Evolutionary conservation across 2,888 invertebrate species (phyloP).

Genomic region (Cryptocephalus primarius): DNA sequence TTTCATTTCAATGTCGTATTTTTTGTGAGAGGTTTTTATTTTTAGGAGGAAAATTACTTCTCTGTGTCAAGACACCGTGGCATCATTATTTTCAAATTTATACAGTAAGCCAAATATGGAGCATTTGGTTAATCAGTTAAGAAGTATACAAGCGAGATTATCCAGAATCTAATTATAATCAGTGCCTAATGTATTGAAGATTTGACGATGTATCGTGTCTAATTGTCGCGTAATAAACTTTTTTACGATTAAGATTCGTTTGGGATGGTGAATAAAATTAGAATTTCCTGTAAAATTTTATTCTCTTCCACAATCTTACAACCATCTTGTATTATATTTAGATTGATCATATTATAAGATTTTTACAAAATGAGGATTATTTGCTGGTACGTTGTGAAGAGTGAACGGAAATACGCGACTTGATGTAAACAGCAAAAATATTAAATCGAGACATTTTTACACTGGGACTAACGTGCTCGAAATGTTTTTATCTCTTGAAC

Average conservation of each 20-base stretch:
- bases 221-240: no score
- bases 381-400: no score
- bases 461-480: no score
- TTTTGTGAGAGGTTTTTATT: constrained; percentile 13
- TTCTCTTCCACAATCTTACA: neutral
- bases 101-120: constrained; percentile 64
- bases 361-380: no score
- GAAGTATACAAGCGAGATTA: constrained; percentile 46
- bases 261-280: no score
- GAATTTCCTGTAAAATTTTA: neutral
- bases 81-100: constrained; percentile 61
- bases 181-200: neutral
- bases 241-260: no score
- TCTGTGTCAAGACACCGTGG: constrained; percentile 63
- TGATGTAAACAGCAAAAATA: neutral
- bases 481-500: neutral
- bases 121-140: constrained; percentile 46
- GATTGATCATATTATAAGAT: no score
- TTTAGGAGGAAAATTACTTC: constrained; percentile 56
- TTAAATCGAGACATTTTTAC: no score
- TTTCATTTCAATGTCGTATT: constrained; percentile 3
- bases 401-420: no score
- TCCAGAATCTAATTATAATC: constrained; percentile 51
- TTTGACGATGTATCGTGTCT: neutral
- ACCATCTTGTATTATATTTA: neutral